phyloP scores from a whole-genome alignment of 2,888 invertebrate species.

The Ecdyonurus torrentis region DNA sequence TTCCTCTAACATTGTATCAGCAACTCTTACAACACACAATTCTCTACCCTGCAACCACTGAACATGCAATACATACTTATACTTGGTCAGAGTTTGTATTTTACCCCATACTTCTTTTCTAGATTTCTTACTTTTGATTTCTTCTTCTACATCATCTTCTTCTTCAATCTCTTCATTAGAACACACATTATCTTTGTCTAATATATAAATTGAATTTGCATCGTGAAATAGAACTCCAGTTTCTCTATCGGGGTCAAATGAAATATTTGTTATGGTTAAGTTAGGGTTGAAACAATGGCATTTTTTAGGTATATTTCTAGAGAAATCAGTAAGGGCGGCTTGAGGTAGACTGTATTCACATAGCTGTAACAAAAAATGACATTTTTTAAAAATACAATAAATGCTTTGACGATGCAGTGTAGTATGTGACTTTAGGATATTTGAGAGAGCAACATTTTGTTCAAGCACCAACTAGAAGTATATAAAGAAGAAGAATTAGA shows the following conservation, averaged over 20 bases:
- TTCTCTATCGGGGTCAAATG: slow-evolving; percentile 41
- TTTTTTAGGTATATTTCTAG: slow-evolving; percentile 31
- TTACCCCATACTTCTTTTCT: background rate
- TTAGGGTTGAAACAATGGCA: slow-evolving; percentile 40
- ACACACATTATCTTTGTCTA: slow-evolving; percentile 35
- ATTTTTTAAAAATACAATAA: no score
- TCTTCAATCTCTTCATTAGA: background rate
- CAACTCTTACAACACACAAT: background rate
- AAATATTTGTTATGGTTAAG: slow-evolving; percentile 41
- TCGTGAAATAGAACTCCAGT: slow-evolving; percentile 55
- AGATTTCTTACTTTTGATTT: background rate
- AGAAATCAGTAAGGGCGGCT: slow-evolving; percentile 45
- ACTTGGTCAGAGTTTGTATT: background rate
- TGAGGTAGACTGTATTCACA: slow-evolving; percentile 54
- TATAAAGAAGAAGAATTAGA: no score
- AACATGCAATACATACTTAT: background rate
- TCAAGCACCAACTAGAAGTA: no score
- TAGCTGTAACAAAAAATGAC: no score
- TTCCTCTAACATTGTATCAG: background rate
- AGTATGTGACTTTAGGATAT: no score
- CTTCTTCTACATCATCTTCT: background rate
- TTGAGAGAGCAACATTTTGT: no score
- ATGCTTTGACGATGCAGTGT: no score
- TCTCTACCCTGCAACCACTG: background rate
- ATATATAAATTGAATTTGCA: slow-evolving; percentile 45